A percentile compares a stretch with the other conserved stretches of the same genome.
Evolutionary conservation across 1,140 invertebrate genomes (phyloP).

Genomic region (Eumaeus atala): DNA sequence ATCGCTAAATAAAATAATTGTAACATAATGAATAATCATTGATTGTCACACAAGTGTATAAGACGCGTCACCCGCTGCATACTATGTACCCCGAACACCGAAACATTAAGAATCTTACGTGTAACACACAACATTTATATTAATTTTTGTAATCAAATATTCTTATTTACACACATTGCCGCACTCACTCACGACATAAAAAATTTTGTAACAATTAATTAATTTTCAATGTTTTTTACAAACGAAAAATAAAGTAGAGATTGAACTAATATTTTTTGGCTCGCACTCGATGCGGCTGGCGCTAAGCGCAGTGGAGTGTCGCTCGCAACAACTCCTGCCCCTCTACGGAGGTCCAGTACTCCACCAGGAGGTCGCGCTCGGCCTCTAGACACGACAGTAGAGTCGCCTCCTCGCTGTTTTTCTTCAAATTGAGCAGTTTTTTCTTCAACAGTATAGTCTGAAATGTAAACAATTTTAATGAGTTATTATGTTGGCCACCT

Average conservation of each 20-base stretch:
- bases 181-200: background rate
- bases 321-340: slow-evolving; percentile 47
- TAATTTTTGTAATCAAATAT: slow-evolving; percentile 1
- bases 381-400: slow-evolving; percentile 45
- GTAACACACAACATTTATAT: slow-evolving; percentile 6
- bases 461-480: slow-evolving; percentile 21
- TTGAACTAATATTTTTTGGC: background rate
- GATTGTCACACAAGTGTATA: background rate
- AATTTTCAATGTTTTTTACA: background rate
- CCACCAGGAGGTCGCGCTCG: slow-evolving; percentile 52
- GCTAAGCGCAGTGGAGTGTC: slow-evolving; percentile 29
- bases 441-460: slow-evolving; percentile 58
- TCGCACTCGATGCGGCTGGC: background rate
- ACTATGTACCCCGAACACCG: background rate
- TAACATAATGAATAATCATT: background rate
- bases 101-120: background rate
- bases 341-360: slow-evolving; percentile 58
- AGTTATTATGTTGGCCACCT: too few relatives aligned
- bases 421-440: slow-evolving; percentile 44
- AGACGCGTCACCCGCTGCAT: background rate
- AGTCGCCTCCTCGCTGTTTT: slow-evolving; percentile 30
- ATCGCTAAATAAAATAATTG: background rate
- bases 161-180: background rate
- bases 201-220: background rate
- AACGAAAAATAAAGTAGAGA: background rate